These are phyloP conservation scores for Podarcis cretensis DNA, from an alignment of 2,113 vertebrate genomes.

Conservation along the genomic window DNA sequence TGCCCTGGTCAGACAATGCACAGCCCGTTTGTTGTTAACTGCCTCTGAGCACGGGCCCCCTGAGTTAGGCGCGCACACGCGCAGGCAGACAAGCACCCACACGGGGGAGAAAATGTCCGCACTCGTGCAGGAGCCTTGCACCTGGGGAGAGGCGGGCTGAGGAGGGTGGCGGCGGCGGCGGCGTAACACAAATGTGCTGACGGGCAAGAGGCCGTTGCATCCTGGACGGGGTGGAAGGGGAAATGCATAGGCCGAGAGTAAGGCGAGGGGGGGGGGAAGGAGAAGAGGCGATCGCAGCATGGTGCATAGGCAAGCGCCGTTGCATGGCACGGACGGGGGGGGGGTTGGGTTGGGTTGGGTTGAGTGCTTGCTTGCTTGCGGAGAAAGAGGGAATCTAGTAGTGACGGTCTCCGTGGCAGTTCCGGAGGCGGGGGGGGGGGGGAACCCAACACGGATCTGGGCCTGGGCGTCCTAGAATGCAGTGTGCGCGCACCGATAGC, in stretches of 20 bases:
- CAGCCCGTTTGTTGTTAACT: neutral
- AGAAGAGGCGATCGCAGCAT: no score
- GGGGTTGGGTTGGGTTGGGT: neutral
- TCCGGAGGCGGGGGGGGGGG: neutral
- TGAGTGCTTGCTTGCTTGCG: neutral
- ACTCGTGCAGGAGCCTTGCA: neutral
- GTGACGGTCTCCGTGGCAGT: neutral
- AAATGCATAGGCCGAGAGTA: neutral
- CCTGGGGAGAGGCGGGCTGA: neutral
- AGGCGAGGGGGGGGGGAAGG: no score
- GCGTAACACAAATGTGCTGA: neutral
- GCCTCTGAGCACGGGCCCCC: neutral
- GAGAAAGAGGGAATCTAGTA: neutral
- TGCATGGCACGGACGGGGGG: neutral
- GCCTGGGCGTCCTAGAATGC: neutral
- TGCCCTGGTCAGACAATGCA: neutral
- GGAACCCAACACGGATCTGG: neutral
- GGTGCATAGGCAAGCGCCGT: neutral
- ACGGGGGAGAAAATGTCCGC: neutral
- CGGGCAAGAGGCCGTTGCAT: neutral
- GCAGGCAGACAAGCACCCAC: neutral
- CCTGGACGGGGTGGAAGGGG: neutral
- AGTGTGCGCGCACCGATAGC: neutral
- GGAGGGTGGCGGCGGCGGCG: neutral
- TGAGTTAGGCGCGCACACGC: no score